phyloP scores from a whole-genome alignment of 1,140 invertebrate genomes.

The Sesamia nonagrioides region DNA sequence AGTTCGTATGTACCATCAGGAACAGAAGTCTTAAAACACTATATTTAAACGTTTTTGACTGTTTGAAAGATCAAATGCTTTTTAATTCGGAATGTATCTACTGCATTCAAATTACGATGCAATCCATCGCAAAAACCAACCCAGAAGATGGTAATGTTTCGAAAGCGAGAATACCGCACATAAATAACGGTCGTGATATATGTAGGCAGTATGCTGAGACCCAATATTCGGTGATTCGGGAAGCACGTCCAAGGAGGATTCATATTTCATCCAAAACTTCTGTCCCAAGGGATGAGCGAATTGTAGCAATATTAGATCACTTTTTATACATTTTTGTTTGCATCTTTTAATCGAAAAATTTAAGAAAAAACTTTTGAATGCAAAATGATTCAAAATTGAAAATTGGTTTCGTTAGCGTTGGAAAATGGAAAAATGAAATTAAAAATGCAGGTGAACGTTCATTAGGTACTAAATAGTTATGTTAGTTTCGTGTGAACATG shows the following conservation, averaged over 20 bases:
- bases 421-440: too few relatives aligned
- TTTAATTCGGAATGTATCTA: not conserved
- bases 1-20: not conserved
- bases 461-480: too few relatives aligned
- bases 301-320: not conserved
- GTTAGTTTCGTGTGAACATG: too few relatives aligned
- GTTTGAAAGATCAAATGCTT: too few relatives aligned
- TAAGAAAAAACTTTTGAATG: too few relatives aligned
- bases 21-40: not conserved
- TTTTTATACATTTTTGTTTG: too few relatives aligned
- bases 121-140: conserved; percentile 24
- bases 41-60: too few relatives aligned
- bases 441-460: too few relatives aligned
- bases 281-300: conserved; percentile 46
- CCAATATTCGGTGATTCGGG: conserved; percentile 62
- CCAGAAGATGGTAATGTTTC: conserved; percentile 15
- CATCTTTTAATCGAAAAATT: not conserved
- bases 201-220: conserved; percentile 56
- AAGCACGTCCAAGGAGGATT: conserved; percentile 51
- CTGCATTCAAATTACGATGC: conserved; percentile 2
- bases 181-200: conserved; percentile 59
- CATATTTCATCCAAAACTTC: conserved; percentile 51
- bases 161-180: conserved; percentile 46
- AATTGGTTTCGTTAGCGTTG: too few relatives aligned
- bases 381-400: too few relatives aligned